A percentile compares a stretch with the other conserved stretches of the same genome.
Evolutionary conservation across 1,140 invertebrate species (phyloP).

Genomic region (Ceratina calcarata): DNA sequence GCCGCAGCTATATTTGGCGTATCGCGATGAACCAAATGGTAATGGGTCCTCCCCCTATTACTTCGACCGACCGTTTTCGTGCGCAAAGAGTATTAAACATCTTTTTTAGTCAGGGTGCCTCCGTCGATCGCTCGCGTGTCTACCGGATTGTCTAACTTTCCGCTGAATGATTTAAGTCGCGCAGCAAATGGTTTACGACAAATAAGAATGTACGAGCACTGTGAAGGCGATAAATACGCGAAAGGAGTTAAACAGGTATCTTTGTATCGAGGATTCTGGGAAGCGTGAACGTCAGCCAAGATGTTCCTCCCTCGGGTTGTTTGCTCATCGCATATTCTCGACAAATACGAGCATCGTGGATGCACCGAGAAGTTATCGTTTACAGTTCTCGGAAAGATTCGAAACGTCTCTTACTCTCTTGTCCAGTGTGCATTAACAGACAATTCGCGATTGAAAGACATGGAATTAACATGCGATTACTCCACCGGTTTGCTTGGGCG

Average conservation of each 20-base stretch:
- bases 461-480: neutral
- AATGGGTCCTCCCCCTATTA: conserved; percentile 46
- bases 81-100: conserved; percentile 56
- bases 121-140: conserved; percentile 50
- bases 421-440: too few relatives aligned
- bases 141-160: conserved; percentile 10
- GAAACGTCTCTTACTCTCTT: too few relatives aligned
- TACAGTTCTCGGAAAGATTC: neutral
- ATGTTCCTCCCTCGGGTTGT: neutral
- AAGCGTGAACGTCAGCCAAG: neutral
- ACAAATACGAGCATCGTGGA: neutral
- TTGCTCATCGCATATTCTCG: neutral
- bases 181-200: neutral
- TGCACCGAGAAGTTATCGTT: neutral
- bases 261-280: neutral
- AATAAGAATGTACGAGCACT: neutral
- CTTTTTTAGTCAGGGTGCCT: conserved; percentile 40
- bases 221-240: conserved; percentile 4
- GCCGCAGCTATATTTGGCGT: conserved; percentile 24
- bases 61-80: conserved; percentile 57
- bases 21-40: conserved; percentile 46
- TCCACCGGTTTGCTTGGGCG: neutral
- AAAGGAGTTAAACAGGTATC: neutral
- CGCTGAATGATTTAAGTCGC: conserved; percentile 39
- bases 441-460: neutral